Percentiles rank a stretch among this genome's conserved stretches.
Conservation (phyloP, 2,797 vertebrate genomes). For the Liparis tanakae region DNA sequence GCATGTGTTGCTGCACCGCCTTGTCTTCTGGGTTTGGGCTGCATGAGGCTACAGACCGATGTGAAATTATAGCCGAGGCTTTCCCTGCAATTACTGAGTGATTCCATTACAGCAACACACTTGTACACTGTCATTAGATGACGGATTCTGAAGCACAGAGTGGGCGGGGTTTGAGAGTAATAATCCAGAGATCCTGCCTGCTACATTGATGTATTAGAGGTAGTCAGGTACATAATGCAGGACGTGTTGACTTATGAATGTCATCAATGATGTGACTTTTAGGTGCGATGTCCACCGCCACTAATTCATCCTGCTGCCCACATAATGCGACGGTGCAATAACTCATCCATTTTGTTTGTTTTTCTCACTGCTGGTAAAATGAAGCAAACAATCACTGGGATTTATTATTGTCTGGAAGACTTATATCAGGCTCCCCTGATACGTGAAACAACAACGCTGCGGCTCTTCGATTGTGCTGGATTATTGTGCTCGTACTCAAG, state of each 20-base stretch:
- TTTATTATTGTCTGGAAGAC: constrained; percentile 46
- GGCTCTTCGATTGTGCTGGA: constrained; percentile 40
- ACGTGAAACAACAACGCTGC: neutral
- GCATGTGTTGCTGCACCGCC: neutral
- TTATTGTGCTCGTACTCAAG: constrained; percentile 46
- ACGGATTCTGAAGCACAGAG: constrained; percentile 22
- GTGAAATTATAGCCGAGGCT: constrained; percentile 38
- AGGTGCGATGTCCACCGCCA: constrained; percentile 4
- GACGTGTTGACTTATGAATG: constrained; percentile 12
- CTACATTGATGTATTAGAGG: constrained; percentile 3
- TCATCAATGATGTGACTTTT: constrained; percentile 17
- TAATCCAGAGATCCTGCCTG: neutral
- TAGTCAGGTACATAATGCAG: neutral
- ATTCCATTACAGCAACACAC: constrained; percentile 50
- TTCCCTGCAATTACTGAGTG: constrained; percentile 35
- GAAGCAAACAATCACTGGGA: constrained; percentile 29
- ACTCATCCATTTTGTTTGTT: neutral
- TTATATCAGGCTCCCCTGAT: constrained; percentile 34
- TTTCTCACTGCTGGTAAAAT: constrained; percentile 17
- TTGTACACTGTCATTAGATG: constrained; percentile 28
- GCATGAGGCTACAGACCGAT: constrained; percentile 13
- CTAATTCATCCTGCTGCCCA: constrained; percentile 13
- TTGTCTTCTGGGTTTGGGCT: neutral
- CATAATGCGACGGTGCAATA: constrained; percentile 12
- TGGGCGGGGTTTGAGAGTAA: constrained; percentile 20